These are phyloP conservation scores for Catocala sponsa DNA, from an alignment of 2,888 invertebrate species.

Conservation along the genomic window DNA sequence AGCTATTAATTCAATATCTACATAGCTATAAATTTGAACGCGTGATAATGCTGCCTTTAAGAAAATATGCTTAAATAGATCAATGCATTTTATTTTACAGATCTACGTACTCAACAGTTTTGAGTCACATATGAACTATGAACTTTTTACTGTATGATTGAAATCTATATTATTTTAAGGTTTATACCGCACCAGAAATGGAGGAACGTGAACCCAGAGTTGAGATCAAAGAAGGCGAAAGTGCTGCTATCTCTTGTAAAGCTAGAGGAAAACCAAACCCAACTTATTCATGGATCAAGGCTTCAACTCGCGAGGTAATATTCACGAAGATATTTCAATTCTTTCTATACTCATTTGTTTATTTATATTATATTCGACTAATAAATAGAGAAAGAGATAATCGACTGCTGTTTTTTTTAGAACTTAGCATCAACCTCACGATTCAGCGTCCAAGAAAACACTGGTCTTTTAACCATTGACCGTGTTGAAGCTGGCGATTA, in stretches of 20 bases:
- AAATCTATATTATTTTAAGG: slow-evolving; percentile 73
- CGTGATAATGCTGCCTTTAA: too few relatives aligned
- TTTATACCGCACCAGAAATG: slow-evolving; percentile 92
- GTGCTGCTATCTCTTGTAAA: slow-evolving; percentile 92
- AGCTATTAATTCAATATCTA: too few relatives aligned
- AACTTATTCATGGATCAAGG: slow-evolving; percentile 94
- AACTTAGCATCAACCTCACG: slow-evolving; percentile 90
- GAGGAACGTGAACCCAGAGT: slow-evolving; percentile 88
- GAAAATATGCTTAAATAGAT: too few relatives aligned
- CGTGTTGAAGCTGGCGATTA: slow-evolving; percentile 93
- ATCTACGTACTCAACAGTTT: too few relatives aligned
- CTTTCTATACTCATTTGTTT: neutral
- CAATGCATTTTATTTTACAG: too few relatives aligned
- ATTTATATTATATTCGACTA: neutral
- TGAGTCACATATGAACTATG: too few relatives aligned
- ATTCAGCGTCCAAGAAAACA: slow-evolving; percentile 91
- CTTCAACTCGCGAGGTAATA: slow-evolving; percentile 89
- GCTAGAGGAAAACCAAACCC: slow-evolving; percentile 96
- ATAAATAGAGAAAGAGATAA: neutral
- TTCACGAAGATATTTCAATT: neutral
- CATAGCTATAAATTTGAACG: too few relatives aligned
- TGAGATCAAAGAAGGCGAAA: slow-evolving; percentile 94
- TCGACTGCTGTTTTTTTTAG: slow-evolving; percentile 62
- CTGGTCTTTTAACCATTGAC: slow-evolving; percentile 92
- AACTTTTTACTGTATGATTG: neutral